Evolutionary conservation across 2,113 vertebrate genomes (phyloP).

Genomic region (Blennius ocellaris): DNA sequence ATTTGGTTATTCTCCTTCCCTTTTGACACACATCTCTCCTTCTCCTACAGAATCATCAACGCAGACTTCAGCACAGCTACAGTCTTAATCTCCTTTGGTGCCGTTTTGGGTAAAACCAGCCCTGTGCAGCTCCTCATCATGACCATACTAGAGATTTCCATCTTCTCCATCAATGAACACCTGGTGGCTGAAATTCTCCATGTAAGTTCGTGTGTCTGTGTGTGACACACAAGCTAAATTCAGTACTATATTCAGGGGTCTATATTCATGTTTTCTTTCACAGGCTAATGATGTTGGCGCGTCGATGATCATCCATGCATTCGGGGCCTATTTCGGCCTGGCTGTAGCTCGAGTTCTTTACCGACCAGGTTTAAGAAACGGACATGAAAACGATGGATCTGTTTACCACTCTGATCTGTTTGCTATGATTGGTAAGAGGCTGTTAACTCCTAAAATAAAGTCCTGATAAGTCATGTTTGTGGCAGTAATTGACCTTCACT

Average conservation of each 20-base stretch:
- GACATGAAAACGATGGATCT: slow-evolving; percentile 90
- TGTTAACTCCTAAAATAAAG: neutral
- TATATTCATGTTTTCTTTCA: neutral
- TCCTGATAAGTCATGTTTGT: neutral
- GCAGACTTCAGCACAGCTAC: slow-evolving; percentile 97
- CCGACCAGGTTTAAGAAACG: slow-evolving; percentile 81
- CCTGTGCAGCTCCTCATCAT: slow-evolving; percentile 94
- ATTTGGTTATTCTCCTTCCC: slow-evolving; percentile 8
- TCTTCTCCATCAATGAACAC: slow-evolving; percentile 91
- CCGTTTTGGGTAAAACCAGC: slow-evolving; percentile 94
- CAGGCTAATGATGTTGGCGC: slow-evolving; percentile 93
- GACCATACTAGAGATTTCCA: slow-evolving; percentile 91
- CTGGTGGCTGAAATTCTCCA: slow-evolving; percentile 75
- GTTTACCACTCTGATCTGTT: slow-evolving; percentile 93
- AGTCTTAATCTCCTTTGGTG: slow-evolving; percentile 96
- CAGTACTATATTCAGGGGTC: neutral
- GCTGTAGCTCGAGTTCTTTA: slow-evolving; percentile 88
- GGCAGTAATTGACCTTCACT: neutral
- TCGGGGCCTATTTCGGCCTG: slow-evolving; percentile 96
- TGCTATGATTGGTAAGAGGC: slow-evolving; percentile 94
- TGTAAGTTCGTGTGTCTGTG: slow-evolving; percentile 79
- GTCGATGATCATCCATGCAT: slow-evolving; percentile 96
- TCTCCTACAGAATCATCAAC: slow-evolving; percentile 90
- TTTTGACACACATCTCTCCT: neutral
- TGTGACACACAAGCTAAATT: neutral